A percentile compares a stretch with the other conserved stretches of the same genome.
phyloP scores from a whole-genome alignment of 1,140 invertebrate genomes.

The Galleria mellonella region DNA sequence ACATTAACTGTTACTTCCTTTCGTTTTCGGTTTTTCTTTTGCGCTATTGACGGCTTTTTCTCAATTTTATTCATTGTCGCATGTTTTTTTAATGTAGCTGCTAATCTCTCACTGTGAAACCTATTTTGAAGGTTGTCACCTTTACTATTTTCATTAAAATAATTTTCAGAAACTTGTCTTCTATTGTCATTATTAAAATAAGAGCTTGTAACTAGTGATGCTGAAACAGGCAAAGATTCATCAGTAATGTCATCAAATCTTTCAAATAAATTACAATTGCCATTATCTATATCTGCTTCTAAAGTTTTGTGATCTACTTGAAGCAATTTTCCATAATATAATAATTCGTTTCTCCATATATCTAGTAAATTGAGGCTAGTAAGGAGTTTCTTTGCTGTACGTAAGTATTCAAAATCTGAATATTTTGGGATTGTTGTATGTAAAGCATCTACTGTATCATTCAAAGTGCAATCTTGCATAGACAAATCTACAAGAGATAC shows the following conservation, averaged over 20 bases:
- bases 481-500: constrained; percentile 65
- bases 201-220: constrained; percentile 54
- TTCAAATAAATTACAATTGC: constrained; percentile 34
- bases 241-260: constrained; percentile 47
- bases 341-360: constrained; percentile 60
- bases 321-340: constrained; percentile 57
- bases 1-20: constrained; percentile 42
- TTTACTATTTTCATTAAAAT: constrained; percentile 12
- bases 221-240: constrained; percentile 43
- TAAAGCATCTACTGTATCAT: constrained; percentile 58
- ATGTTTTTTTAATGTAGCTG: constrained; percentile 59
- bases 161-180: background rate
- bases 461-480: constrained; percentile 65
- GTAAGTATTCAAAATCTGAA: constrained; percentile 63
- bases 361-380: constrained; percentile 43
- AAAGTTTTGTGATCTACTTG: constrained; percentile 57
- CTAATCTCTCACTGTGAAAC: constrained; percentile 40
- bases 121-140: constrained; percentile 10
- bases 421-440: constrained; percentile 60
- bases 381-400: constrained; percentile 54
- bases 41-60: constrained; percentile 25
- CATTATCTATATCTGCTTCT: constrained; percentile 40
- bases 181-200: constrained; percentile 47
- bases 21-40: constrained; percentile 46
- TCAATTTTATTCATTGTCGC: constrained; percentile 46